Conservation (phyloP, 2,797 vertebrate genomes). For the Threskiornis aethiopicus region DNA sequence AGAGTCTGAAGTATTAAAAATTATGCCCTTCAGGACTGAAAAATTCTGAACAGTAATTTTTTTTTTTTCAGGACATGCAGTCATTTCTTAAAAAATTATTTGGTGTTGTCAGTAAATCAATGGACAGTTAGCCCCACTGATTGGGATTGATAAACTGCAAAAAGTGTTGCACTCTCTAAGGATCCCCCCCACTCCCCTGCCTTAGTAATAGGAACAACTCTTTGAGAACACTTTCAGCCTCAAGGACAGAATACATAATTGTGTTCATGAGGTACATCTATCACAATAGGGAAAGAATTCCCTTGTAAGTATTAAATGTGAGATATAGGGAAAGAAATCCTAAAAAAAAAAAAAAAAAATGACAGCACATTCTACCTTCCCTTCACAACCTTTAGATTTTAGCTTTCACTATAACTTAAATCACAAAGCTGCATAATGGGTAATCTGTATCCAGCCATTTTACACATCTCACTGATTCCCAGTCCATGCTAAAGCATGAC, state of each 20-base stretch:
- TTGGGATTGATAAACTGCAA: conserved; percentile 23
- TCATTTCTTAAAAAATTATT: conserved; percentile 1
- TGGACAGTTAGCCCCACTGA: background rate
- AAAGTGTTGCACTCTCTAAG: background rate
- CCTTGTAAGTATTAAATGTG: background rate
- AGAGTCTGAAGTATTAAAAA: background rate
- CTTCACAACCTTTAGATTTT: background rate
- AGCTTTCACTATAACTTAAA: background rate
- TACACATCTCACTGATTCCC: background rate
- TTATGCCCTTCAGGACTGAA: background rate
- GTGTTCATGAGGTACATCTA: background rate
- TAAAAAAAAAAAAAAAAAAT: background rate
- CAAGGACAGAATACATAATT: conserved; percentile 17
- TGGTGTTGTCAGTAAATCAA: conserved; percentile 21
- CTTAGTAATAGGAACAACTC: background rate
- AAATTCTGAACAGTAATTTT: background rate
- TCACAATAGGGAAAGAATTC: background rate
- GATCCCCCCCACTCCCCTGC: background rate
- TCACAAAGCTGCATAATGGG: background rate
- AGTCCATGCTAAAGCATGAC: background rate
- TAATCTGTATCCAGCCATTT: background rate
- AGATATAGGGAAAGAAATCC: background rate
- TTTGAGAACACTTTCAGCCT: background rate
- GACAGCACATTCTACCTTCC: background rate
- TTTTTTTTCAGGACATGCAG: background rate